These are phyloP conservation scores for Rhagophthalmus giganteus DNA, from an alignment of 2,888 invertebrate species.

Conservation along the genomic window DNA sequence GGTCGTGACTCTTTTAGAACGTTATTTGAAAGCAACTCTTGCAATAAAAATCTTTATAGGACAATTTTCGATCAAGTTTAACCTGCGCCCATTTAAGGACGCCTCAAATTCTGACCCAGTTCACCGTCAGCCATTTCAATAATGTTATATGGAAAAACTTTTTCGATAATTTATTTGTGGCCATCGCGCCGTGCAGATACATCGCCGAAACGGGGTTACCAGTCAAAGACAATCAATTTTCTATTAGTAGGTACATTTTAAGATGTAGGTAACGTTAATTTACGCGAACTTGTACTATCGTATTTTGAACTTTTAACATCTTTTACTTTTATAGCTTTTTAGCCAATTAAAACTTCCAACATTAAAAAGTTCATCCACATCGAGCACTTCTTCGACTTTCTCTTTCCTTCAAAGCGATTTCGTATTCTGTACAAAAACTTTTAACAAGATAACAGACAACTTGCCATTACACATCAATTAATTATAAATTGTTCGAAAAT, in stretches of 20 bases:
- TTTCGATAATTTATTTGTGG: no score
- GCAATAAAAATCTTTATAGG: slow-evolving; percentile 11
- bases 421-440: slow-evolving; percentile 10
- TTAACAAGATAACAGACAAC: slow-evolving; percentile 19
- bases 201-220: no score
- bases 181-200: no score
- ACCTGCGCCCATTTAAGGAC: slow-evolving; percentile 4
- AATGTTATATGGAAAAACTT: background rate
- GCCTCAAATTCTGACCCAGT: background rate
- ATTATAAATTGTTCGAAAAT: background rate
- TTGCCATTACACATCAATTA: slow-evolving; percentile 13
- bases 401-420: background rate
- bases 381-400: slow-evolving; percentile 1
- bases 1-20: slow-evolving; percentile 16
- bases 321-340: slow-evolving; percentile 13
- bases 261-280: no score
- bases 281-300: no score
- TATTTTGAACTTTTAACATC: slow-evolving; percentile 14
- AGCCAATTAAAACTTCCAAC: slow-evolving; percentile 21
- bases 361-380: slow-evolving; percentile 16
- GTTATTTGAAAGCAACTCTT: slow-evolving; percentile 11
- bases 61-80: slow-evolving; percentile 7
- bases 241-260: no score
- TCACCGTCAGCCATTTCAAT: background rate
- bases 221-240: no score